Percentiles rank a stretch among this genome's conserved stretches.
These are phyloP conservation scores for Regulus satrapa DNA, from an alignment of 2,113 vertebrate species.

Conservation along the genomic window DNA sequence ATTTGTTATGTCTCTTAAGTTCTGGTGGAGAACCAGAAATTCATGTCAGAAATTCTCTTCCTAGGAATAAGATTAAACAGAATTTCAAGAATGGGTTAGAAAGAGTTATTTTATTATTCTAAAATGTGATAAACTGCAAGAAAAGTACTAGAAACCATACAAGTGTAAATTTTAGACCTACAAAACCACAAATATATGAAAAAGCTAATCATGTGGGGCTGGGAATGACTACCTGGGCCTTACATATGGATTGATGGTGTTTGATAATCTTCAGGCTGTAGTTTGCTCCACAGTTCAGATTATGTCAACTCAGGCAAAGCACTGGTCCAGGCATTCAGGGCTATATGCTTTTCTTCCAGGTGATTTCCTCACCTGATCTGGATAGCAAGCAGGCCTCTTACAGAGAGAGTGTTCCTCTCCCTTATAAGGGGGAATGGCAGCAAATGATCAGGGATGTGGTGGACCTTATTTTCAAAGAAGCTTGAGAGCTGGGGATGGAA, in stretches of 20 bases:
- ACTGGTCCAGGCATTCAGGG: too few relatives aligned
- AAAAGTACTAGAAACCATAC: background rate
- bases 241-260: accelerated
- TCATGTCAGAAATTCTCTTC: background rate
- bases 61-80: background rate
- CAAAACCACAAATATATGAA: background rate
- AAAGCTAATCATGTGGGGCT: background rate
- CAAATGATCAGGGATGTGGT: background rate
- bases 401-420: background rate
- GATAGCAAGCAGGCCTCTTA: background rate
- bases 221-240: background rate
- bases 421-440: background rate
- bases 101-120: background rate
- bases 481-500: background rate
- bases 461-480: background rate
- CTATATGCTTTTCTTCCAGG: background rate
- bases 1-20: background rate
- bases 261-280: background rate
- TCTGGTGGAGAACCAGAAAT: background rate
- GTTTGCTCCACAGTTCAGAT: background rate
- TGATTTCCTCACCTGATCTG: background rate
- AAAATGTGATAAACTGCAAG: background rate
- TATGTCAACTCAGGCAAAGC: background rate
- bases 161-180: background rate
- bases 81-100: background rate